A percentile compares a stretch with the other conserved stretches of the same genome.
phyloP scores from a whole-genome alignment of 2,797 vertebrate genomes.

The Urosaurus nigricauda region DNA sequence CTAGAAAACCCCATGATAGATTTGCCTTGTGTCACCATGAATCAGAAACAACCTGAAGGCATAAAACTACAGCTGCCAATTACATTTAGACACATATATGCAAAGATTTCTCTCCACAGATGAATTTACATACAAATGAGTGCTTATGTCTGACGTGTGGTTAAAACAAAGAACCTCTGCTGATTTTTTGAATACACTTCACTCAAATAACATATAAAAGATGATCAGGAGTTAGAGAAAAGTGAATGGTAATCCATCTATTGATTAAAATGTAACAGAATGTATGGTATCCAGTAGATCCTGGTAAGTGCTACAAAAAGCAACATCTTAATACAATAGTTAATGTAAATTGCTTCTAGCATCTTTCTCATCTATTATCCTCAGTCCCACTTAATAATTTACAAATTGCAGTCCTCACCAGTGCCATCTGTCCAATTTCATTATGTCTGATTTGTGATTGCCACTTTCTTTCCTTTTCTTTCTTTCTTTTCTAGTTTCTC shows the following conservation, averaged over 20 bases:
- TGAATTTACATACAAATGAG: not conserved
- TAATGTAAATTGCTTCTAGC: slow-evolving; percentile 34
- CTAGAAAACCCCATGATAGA: too few species aligned
- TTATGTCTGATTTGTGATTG: slow-evolving; percentile 35
- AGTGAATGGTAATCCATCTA: not conserved
- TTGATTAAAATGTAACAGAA: slow-evolving; percentile 16
- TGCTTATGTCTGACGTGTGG: not conserved
- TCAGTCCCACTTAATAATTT: slow-evolving; percentile 42
- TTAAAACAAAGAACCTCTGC: not conserved
- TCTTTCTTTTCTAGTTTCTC: slow-evolving; percentile 2
- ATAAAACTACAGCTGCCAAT: too few species aligned
- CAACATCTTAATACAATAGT: slow-evolving; percentile 35
- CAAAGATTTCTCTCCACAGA: not conserved
- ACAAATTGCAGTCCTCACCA: slow-evolving; percentile 28
- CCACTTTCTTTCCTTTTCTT: slow-evolving; percentile 5
- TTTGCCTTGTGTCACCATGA: too few species aligned
- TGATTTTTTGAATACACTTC: not conserved
- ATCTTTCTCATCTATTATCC: slow-evolving; percentile 2
- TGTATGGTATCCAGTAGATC: not conserved
- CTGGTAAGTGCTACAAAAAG: slow-evolving; percentile 25
- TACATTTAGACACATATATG: not conserved
- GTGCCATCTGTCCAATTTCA: slow-evolving; percentile 27
- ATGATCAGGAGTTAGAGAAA: not conserved
- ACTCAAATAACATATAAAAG: not conserved
- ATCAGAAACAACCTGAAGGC: too few species aligned